Evolutionary conservation across 2,113 vertebrate genomes (phyloP).

Genomic region (Scalopus aquaticus): DNA sequence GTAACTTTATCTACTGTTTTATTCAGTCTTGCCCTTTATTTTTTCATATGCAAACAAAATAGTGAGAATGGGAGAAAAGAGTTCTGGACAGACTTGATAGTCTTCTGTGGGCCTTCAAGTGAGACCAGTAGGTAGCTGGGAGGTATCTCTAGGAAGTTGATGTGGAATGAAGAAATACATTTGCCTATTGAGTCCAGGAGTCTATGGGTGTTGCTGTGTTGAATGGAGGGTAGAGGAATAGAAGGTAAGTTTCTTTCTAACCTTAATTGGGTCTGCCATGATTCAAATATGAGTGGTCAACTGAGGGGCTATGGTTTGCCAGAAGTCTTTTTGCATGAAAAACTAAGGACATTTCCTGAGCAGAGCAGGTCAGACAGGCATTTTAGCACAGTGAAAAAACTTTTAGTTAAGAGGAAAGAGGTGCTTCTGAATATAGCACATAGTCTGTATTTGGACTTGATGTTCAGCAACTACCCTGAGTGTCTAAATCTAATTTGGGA

Average conservation of each 20-base stretch:
- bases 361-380: not conserved
- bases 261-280: not conserved
- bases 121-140: not conserved
- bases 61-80: not conserved
- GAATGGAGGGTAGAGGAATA: not conserved
- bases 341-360: not conserved
- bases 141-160: not conserved
- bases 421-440: not conserved
- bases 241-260: not conserved
- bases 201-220: not conserved
- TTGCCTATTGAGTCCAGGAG: not conserved
- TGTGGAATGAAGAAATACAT: not conserved
- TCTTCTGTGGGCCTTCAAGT: not conserved
- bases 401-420: not conserved
- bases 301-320: not conserved
- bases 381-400: not conserved
- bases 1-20: constrained; percentile 16
- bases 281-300: not conserved
- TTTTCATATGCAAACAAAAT: too few relatives aligned
- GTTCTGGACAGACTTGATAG: not conserved
- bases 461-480: not conserved
- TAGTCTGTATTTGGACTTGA: not conserved
- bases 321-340: not conserved
- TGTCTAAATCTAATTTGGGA: not conserved
- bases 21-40: too few relatives aligned